Evolutionary conservation across 2,113 vertebrate species (phyloP).

Genomic region (Blennius ocellaris): DNA sequence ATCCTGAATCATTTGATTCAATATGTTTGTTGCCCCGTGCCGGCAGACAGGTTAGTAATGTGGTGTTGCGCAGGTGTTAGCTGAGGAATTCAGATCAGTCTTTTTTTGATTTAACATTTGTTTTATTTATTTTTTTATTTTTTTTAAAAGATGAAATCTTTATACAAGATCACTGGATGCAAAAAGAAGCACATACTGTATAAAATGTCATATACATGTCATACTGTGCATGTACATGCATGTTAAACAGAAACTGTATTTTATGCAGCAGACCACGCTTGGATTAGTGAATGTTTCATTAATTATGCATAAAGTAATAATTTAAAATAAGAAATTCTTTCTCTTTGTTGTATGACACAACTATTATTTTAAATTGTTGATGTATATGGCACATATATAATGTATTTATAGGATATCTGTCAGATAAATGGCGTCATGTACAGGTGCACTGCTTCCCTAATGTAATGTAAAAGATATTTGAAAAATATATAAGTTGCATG

Average conservation of each 20-base stretch:
- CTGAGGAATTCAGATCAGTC: conserved; percentile 79
- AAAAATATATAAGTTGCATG: conserved; percentile 24
- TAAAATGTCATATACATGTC: conserved; percentile 53
- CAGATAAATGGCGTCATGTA: conserved; percentile 40
- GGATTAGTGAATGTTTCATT: conserved; percentile 17
- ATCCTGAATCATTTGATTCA: conserved; percentile 10
- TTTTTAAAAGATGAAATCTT: conserved; percentile 55
- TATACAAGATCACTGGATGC: conserved; percentile 65
- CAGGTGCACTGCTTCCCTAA: conserved; percentile 31
- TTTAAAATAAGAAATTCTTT: neutral
- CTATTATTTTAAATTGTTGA: conserved; percentile 8
- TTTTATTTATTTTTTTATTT: conserved; percentile 65
- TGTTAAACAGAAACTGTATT: conserved; percentile 34
- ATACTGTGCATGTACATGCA: conserved; percentile 41
- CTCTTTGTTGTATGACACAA: conserved; percentile 2
- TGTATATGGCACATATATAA: conserved; percentile 26
- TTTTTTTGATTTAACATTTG: conserved; percentile 68
- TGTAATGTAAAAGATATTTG: conserved; percentile 38
- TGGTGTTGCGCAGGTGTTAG: conserved; percentile 52
- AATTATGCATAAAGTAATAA: conserved; percentile 3
- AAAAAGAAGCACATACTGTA: conserved; percentile 52
- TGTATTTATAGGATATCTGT: conserved; percentile 28
- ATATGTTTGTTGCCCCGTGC: conserved; percentile 10
- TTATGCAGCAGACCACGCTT: conserved; percentile 31
- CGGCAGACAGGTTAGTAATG: conserved; percentile 61